Evolutionary conservation across 2,888 invertebrate genomes (phyloP).

Genomic region (Erpobdella octoculata): DNA sequence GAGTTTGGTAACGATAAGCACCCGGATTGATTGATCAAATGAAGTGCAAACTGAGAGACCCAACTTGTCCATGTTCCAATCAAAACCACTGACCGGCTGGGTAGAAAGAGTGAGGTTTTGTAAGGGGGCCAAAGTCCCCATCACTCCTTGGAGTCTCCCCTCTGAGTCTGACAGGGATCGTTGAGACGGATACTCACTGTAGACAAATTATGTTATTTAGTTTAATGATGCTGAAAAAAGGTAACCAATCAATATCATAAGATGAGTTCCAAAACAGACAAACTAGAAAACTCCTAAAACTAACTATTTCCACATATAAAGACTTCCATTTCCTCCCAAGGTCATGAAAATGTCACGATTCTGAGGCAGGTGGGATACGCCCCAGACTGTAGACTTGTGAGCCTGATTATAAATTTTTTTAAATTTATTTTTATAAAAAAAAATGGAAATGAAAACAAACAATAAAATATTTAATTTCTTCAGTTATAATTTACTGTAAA

Average conservation of each 20-base stretch:
- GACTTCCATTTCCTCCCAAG: conserved; percentile 79
- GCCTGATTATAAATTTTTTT: conserved; percentile 48
- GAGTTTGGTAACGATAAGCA: conserved; percentile 79
- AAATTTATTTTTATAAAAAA: neutral
- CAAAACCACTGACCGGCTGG: conserved; percentile 79
- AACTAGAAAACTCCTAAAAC: conserved; percentile 34
- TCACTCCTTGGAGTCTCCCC: conserved; percentile 66
- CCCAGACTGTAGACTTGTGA: conserved; percentile 77
- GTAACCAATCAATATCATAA: neutral
- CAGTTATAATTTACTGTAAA: no score
- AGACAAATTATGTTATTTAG: conserved; percentile 35
- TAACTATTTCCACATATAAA: conserved; percentile 92
- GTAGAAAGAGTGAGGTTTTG: conserved; percentile 74
- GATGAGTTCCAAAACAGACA: neutral
- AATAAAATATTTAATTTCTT: neutral
- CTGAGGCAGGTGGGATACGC: conserved; percentile 78
- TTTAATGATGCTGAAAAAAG: neutral
- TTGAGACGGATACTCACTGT: conserved; percentile 70
- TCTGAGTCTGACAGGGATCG: conserved; percentile 65
- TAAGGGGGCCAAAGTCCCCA: conserved; percentile 67
- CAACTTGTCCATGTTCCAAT: conserved; percentile 83
- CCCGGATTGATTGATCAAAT: conserved; percentile 80
- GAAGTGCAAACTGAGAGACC: conserved; percentile 80
- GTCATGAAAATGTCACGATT: conserved; percentile 86
- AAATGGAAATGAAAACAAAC: neutral